Percentiles rank a stretch among this genome's conserved stretches.
These are phyloP conservation scores for Drosophila cracens DNA, from an alignment of 2,888 invertebrate species.

Conservation along the genomic window DNA sequence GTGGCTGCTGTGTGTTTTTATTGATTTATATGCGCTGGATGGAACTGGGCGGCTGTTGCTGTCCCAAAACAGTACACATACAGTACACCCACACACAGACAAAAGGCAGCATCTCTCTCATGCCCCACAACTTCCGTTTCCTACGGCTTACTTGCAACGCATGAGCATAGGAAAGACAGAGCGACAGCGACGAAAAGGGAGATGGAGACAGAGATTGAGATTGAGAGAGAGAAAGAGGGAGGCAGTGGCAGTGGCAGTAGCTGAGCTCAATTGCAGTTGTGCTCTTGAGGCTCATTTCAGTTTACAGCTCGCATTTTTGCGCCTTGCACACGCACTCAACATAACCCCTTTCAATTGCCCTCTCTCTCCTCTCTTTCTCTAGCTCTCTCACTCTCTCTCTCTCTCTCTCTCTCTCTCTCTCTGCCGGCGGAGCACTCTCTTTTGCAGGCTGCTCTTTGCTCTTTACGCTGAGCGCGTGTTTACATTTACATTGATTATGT, in stretches of 20 bases:
- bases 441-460: constrained; percentile 19
- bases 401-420: constrained; percentile 21
- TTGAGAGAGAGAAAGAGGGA: constrained; percentile 11
- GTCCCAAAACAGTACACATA: constrained; percentile 66
- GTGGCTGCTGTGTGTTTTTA: constrained; percentile 70
- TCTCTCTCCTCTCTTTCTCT: neutral
- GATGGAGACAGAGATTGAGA: constrained; percentile 14
- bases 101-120: constrained; percentile 38
- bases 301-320: constrained; percentile 47
- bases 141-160: constrained; percentile 63
- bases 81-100: constrained; percentile 23
- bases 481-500: constrained; percentile 79
- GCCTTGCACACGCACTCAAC: constrained; percentile 51
- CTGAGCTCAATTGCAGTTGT: constrained; percentile 55
- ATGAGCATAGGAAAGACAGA: constrained; percentile 29
- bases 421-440: constrained; percentile 31
- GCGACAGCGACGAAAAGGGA: neutral
- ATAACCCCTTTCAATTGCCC: constrained; percentile 57
- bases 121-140: constrained; percentile 68
- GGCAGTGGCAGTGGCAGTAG: constrained; percentile 6
- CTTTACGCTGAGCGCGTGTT: constrained; percentile 45
- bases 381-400: constrained; percentile 19
- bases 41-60: constrained; percentile 64
- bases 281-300: constrained; percentile 63
- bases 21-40: constrained; percentile 78